A percentile compares a stretch with the other conserved stretches of the same genome.
phyloP scores from a whole-genome alignment of 1,140 invertebrate genomes.

The Dendroctonus ponderosae region DNA sequence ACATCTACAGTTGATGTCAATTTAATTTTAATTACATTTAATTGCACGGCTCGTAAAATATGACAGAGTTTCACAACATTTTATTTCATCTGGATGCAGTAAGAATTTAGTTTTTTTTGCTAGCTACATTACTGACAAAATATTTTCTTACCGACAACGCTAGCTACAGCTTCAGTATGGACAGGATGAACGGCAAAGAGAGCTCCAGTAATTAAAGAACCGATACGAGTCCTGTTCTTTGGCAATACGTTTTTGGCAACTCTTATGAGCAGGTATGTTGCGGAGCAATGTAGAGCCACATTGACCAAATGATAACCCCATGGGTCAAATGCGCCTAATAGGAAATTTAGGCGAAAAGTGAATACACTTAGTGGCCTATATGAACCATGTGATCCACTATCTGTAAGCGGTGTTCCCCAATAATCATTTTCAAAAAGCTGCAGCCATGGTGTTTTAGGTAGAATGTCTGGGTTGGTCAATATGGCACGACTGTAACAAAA shows the following conservation, averaged over 20 bases:
- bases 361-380: constrained; percentile 90
- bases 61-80: background rate
- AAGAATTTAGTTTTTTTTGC: background rate
- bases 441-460: constrained; percentile 72
- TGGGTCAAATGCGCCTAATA: constrained; percentile 81
- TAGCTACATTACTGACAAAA: background rate
- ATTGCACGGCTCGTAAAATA: too few relatives aligned
- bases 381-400: constrained; percentile 87
- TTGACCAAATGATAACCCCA: constrained; percentile 91
- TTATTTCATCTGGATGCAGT: background rate
- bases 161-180: constrained; percentile 94
- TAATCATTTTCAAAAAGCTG: constrained; percentile 81
- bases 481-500: constrained; percentile 78
- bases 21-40: too few relatives aligned
- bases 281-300: constrained; percentile 78
- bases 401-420: constrained; percentile 86
- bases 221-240: constrained; percentile 59
- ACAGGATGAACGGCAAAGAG: constrained; percentile 95
- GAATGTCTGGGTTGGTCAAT: constrained; percentile 81
- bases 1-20: too few relatives aligned
- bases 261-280: constrained; percentile 75
- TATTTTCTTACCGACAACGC: constrained; percentile 73
- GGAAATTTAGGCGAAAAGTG: constrained; percentile 89
- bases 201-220: constrained; percentile 75
- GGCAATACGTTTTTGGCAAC: constrained; percentile 66